A percentile compares a stretch with the other conserved stretches of the same genome.
Conservation (phyloP, 2,113 vertebrate species). For the Nothoprocta perdicaria region DNA sequence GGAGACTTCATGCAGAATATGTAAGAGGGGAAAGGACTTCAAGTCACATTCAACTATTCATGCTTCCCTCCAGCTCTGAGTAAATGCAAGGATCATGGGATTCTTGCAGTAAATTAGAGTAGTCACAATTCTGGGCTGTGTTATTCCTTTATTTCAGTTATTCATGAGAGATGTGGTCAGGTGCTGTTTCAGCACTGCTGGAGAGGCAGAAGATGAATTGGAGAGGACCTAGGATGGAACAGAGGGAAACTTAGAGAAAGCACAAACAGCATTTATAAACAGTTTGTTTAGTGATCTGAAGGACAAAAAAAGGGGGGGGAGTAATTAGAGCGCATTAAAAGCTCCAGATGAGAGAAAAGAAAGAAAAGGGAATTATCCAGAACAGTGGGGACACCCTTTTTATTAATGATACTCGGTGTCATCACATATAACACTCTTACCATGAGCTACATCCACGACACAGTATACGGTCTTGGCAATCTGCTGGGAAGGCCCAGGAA, state of each 20-base stretch:
- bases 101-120: background rate
- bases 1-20: background rate
- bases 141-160: background rate
- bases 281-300: background rate
- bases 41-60: background rate
- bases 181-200: background rate
- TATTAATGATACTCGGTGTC: background rate
- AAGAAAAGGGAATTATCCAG: background rate
- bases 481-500: background rate
- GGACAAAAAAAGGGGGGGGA: fast-evolving
- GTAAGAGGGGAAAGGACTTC: background rate
- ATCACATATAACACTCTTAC: background rate
- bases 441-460: background rate
- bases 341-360: background rate
- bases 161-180: background rate
- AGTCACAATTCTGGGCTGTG: background rate
- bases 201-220: background rate
- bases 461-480: background rate
- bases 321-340: background rate
- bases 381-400: background rate
- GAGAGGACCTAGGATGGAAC: background rate
- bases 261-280: background rate
- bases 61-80: background rate
- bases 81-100: background rate
- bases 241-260: background rate